Conservation (phyloP, 2,113 vertebrate species). For the Callorhinus ursinus region DNA sequence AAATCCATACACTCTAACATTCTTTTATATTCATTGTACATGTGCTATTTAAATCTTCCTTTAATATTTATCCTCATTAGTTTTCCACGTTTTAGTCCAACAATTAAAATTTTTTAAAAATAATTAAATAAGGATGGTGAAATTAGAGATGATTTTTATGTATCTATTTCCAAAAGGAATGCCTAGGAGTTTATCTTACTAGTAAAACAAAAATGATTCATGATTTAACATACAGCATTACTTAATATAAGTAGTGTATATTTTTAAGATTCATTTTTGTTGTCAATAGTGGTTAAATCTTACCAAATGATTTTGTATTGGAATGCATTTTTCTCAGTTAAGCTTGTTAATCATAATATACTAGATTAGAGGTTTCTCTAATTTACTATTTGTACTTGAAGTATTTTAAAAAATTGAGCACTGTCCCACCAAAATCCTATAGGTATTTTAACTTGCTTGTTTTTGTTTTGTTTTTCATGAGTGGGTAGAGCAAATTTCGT, state of each 20-base stretch:
- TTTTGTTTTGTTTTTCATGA: background rate
- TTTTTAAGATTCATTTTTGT: background rate
- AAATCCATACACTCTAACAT: conserved; percentile 30
- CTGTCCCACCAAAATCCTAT: background rate
- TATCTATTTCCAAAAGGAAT: background rate
- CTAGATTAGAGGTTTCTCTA: background rate
- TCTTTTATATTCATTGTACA: conserved; percentile 31
- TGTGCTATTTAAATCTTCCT: background rate
- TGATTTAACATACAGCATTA: background rate
- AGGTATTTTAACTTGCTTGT: background rate
- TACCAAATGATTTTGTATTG: background rate
- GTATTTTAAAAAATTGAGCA: background rate
- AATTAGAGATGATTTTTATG: background rate
- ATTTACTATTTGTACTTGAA: background rate
- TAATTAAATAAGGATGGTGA: background rate
- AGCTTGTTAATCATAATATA: background rate
- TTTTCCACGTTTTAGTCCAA: conserved; percentile 3
- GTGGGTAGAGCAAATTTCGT: background rate
- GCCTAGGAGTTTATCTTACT: background rate
- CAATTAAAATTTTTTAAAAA: background rate
- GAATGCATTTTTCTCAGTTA: background rate
- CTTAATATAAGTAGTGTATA: background rate
- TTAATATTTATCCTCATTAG: background rate
- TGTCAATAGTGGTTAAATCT: background rate
- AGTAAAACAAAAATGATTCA: background rate